Conservation (phyloP, 1,140 invertebrate species). For the Drosophila albomicans region DNA sequence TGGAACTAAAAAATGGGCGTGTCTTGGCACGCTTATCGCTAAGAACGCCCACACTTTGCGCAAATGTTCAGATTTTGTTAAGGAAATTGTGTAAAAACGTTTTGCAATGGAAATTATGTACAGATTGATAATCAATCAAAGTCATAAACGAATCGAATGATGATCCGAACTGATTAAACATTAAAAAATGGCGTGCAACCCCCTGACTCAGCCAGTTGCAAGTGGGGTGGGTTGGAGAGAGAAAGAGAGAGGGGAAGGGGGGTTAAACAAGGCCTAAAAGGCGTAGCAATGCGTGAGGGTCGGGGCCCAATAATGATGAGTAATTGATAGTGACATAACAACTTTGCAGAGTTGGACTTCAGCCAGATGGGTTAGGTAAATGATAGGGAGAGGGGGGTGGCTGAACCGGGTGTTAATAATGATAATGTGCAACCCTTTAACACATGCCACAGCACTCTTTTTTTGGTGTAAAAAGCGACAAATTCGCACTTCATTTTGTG, state of each 20-base stretch:
- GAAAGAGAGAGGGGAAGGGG: background rate
- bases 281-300: conserved; percentile 44
- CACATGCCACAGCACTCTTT: conserved; percentile 9
- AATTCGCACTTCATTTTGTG: conserved; percentile 73
- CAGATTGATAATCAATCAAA: conserved; percentile 82
- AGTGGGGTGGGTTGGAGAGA: conserved; percentile 19
- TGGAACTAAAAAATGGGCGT: conserved; percentile 21
- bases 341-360: conserved; percentile 8
- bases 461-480: conserved; percentile 60
- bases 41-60: conserved; percentile 64
- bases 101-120: conserved; percentile 39
- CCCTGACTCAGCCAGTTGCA: conserved; percentile 17
- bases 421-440: conserved; percentile 60
- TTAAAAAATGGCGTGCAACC: conserved; percentile 66
- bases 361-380: conserved; percentile 11
- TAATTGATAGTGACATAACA: conserved; percentile 82
- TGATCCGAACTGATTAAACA: conserved; percentile 50
- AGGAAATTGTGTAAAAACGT: conserved; percentile 21
- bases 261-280: conserved; percentile 47
- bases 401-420: conserved; percentile 73
- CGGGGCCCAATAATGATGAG: conserved; percentile 71
- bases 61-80: conserved; percentile 71
- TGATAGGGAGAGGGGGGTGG: conserved; percentile 16
- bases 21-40: conserved; percentile 36
- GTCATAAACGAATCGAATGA: conserved; percentile 74